Evolutionary conservation across 2,797 vertebrate genomes (phyloP).

Genomic region (Acrocephalus scirpaceus): DNA sequence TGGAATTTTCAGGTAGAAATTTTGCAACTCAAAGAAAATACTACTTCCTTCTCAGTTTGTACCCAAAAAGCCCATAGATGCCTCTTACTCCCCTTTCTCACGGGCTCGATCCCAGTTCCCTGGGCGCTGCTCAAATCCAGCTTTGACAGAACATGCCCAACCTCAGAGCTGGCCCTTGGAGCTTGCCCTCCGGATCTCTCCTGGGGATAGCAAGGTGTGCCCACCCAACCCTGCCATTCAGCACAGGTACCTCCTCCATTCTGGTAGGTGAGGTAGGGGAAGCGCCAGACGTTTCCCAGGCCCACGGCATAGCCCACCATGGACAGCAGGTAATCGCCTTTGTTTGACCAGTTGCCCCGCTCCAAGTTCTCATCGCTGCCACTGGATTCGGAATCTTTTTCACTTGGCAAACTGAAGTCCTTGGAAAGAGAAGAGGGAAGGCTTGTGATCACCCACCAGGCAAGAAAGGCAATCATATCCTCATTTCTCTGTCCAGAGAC

Average conservation of each 20-base stretch:
- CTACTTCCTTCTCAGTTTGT: background rate
- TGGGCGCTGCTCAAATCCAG: background rate
- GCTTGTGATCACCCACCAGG: background rate
- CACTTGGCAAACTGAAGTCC: constrained; percentile 67
- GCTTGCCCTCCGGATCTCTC: background rate
- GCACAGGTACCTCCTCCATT: constrained; percentile 88
- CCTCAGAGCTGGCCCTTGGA: background rate
- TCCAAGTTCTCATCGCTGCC: constrained; percentile 80
- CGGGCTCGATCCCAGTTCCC: background rate
- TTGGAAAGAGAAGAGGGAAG: constrained; percentile 24
- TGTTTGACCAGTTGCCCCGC: constrained; percentile 91
- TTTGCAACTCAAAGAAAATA: background rate
- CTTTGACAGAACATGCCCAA: background rate
- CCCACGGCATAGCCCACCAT: constrained; percentile 94
- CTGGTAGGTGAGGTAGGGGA: constrained; percentile 92
- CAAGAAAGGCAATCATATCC: background rate
- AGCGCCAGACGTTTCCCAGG: constrained; percentile 95
- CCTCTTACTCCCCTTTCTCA: background rate
- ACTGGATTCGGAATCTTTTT: constrained; percentile 65
- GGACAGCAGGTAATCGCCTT: constrained; percentile 92
- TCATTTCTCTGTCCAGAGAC: background rate
- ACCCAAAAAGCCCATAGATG: background rate
- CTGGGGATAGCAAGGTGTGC: background rate
- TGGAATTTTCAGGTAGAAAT: background rate
- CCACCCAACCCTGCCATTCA: background rate